These are phyloP conservation scores for Pseudochirops corinnae DNA, from an alignment of 2,797 vertebrate species.

Conservation along the genomic window DNA sequence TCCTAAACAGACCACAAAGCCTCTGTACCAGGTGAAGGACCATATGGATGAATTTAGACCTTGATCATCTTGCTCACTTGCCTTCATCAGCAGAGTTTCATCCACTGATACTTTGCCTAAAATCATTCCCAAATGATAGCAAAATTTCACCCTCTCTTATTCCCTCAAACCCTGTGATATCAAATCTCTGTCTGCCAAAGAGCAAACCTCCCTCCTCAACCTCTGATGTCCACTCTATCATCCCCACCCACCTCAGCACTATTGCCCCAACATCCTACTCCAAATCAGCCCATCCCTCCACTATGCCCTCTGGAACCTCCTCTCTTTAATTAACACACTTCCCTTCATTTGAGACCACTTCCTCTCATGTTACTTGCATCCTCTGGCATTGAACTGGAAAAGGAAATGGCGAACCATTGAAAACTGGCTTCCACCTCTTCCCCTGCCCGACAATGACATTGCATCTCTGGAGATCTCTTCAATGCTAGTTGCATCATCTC, in stretches of 20 bases:
- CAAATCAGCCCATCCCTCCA: background rate
- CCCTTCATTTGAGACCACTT: background rate
- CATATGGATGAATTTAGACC: constrained; percentile 2
- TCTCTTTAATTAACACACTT: background rate
- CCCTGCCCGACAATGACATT: background rate
- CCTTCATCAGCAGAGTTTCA: background rate
- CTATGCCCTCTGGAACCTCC: background rate
- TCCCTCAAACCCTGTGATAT: background rate
- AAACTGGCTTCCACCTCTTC: background rate
- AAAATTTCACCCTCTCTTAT: background rate
- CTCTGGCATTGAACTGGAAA: background rate
- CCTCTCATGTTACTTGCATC: background rate
- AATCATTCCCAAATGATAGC: background rate
- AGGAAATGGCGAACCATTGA: background rate
- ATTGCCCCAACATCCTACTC: background rate
- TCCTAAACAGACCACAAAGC: background rate
- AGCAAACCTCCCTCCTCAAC: background rate
- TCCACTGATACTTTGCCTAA: background rate
- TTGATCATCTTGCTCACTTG: background rate
- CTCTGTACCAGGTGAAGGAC: background rate
- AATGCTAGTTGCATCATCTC: background rate
- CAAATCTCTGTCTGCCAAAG: background rate
- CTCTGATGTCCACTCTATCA: background rate
- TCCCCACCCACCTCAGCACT: background rate
- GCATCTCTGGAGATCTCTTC: background rate